Percentiles rank a stretch among this genome's conserved stretches.
Evolutionary conservation across 2,888 invertebrate species (phyloP).

Genomic region (Lycocerus yunnanus): DNA sequence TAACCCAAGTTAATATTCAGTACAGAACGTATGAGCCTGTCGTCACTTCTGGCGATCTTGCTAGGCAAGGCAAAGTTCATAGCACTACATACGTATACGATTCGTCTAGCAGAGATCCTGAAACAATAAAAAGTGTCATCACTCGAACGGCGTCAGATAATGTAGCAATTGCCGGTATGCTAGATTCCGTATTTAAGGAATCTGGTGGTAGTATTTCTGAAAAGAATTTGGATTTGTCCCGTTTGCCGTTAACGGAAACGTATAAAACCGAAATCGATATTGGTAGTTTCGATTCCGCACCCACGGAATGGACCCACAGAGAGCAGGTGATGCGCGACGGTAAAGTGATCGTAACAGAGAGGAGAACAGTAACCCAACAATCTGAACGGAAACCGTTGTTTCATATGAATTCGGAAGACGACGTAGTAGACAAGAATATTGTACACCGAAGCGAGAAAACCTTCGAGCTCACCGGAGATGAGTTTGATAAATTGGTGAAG

Average conservation of each 20-base stretch:
- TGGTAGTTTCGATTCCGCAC: neutral
- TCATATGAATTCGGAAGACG: conserved; percentile 56
- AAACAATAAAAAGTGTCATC: conserved; percentile 8
- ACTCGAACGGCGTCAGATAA: conserved; percentile 22
- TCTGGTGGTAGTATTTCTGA: conserved; percentile 11
- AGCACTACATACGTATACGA: neutral
- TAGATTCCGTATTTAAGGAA: neutral
- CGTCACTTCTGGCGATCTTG: neutral
- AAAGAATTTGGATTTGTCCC: conserved; percentile 21
- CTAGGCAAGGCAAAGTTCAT: neutral
- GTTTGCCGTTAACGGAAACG: conserved; percentile 16
- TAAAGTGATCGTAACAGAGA: neutral
- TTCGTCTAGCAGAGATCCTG: neutral
- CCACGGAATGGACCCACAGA: conserved; percentile 8
- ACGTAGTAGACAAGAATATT: conserved; percentile 32
- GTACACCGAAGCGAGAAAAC: conserved; percentile 41
- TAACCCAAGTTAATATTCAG: neutral
- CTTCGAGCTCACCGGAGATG: conserved; percentile 39
- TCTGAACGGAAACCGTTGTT: conserved; percentile 52
- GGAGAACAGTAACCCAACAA: conserved; percentile 6
- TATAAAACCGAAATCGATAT: neutral
- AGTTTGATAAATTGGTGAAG: conserved; percentile 38
- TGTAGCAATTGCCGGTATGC: conserved; percentile 9
- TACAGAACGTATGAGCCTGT: neutral
- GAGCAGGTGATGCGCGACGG: neutral